Conservation (phyloP, 92 coral and sea anemone genomes). For the Porites rus region DNA sequence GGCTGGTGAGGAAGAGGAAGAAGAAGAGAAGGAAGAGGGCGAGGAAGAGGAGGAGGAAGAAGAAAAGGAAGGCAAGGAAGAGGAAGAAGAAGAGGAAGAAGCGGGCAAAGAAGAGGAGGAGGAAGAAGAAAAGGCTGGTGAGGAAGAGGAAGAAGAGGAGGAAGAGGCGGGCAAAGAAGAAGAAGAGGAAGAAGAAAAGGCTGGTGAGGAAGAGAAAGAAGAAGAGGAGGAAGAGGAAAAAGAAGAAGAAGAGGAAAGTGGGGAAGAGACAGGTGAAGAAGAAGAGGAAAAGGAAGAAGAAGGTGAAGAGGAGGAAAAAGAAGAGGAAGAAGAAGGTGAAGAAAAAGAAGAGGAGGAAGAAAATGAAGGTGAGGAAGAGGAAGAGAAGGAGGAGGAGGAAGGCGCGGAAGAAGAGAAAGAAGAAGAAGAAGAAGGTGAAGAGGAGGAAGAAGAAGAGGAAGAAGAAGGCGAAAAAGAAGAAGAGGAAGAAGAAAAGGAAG, state of each 20-base stretch:
- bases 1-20: background rate
- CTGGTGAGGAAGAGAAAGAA: background rate
- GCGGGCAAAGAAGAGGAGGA: background rate
- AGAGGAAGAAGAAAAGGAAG: conserved; percentile 8
- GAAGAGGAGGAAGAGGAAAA: conserved; percentile 5
- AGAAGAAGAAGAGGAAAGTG: conserved; percentile 4
- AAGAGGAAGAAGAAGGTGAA: no score
- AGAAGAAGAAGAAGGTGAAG: background rate
- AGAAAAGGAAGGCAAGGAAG: background rate
- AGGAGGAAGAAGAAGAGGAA: background rate
- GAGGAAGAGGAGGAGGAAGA: conserved; percentile 12
- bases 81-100: conserved; percentile 9
- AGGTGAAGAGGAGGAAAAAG: no score
- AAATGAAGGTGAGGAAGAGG: background rate
- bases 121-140: background rate
- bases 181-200: conserved; percentile 5
- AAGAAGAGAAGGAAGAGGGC: conserved; percentile 3
- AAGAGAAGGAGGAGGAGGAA: no score
- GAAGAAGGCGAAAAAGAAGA: conserved; percentile 4
- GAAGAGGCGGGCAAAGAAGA: conserved; percentile 1
- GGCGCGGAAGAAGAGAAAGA: no score
- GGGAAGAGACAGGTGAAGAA: background rate
- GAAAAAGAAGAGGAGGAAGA: background rate
- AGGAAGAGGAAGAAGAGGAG: background rate
- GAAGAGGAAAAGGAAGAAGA: background rate